Percentiles rank a stretch among this genome's conserved stretches.
phyloP scores from a whole-genome alignment of 2,888 invertebrate species.

The Tanypteryx hageni region DNA sequence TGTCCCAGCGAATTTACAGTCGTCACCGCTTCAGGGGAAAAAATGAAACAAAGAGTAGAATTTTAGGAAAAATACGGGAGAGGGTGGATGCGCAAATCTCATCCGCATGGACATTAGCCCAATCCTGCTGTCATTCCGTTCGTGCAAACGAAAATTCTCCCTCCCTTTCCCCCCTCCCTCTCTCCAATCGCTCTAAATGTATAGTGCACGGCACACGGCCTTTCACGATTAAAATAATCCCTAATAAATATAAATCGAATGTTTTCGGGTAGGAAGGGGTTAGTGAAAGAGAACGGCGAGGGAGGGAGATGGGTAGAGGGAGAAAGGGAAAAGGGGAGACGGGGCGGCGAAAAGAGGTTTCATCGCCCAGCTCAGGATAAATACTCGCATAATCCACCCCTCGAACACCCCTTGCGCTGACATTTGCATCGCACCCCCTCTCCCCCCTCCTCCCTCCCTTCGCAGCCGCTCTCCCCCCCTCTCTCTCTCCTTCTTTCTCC shows the following conservation, averaged over 20 bases:
- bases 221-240: conserved; percentile 63
- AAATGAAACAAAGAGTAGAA: conserved; percentile 45
- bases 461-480: background rate
- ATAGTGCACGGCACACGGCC: conserved; percentile 22
- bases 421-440: conserved; percentile 55
- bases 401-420: background rate
- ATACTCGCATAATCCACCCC: conserved; percentile 45
- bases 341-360: background rate
- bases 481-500: background rate
- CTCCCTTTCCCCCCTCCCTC: background rate
- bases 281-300: background rate
- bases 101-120: conserved; percentile 49
- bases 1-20: conserved; percentile 39
- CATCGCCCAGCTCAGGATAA: conserved; percentile 34
- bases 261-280: background rate
- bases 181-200: conserved; percentile 15
- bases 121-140: conserved; percentile 43
- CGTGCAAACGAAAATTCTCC: background rate
- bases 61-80: conserved; percentile 38
- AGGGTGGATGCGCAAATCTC: conserved; percentile 2
- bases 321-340: background rate
- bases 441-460: background rate
- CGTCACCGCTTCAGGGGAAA: conserved; percentile 30
- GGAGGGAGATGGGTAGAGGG: background rate
- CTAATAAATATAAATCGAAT: conserved; percentile 62